Conservation (phyloP, 1,140 invertebrate genomes). For the Caenorhabditis latens region DNA sequence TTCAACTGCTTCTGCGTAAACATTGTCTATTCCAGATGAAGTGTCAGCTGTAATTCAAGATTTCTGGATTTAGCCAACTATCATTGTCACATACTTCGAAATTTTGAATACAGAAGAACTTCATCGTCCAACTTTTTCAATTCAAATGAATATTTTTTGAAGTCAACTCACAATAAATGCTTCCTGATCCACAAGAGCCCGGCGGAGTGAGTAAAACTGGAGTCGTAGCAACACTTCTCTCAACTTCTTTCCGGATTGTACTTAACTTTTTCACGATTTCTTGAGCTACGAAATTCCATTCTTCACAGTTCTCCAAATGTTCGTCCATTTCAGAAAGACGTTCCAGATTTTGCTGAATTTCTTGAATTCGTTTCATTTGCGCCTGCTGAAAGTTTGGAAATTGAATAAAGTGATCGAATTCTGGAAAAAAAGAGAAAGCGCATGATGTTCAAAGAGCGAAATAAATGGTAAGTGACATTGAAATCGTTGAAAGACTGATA, state of each 20-base stretch:
- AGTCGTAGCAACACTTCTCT: conserved; percentile 20
- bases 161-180: conserved; percentile 8
- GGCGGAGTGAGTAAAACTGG: conserved; percentile 10
- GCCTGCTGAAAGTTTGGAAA: neutral
- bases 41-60: neutral
- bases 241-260: conserved; percentile 38
- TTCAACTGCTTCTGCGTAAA: conserved; percentile 36
- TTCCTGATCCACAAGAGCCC: conserved; percentile 26
- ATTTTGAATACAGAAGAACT: no score
- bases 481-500: neutral
- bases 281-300: conserved; percentile 28
- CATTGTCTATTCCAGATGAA: neutral
- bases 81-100: no score
- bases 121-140: no score
- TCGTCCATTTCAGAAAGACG: conserved; percentile 13
- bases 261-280: conserved; percentile 37
- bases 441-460: neutral
- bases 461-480: neutral
- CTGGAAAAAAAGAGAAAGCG: no score
- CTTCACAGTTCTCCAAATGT: conserved; percentile 40
- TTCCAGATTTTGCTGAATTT: conserved; percentile 36
- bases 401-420: neutral
- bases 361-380: conserved; percentile 38
- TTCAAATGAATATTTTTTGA: no score
- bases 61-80: neutral